Evolutionary conservation across 2,113 vertebrate species (phyloP), one percentile per base, ranked within the genome.

Genomic region (Zeus faber): DNA sequence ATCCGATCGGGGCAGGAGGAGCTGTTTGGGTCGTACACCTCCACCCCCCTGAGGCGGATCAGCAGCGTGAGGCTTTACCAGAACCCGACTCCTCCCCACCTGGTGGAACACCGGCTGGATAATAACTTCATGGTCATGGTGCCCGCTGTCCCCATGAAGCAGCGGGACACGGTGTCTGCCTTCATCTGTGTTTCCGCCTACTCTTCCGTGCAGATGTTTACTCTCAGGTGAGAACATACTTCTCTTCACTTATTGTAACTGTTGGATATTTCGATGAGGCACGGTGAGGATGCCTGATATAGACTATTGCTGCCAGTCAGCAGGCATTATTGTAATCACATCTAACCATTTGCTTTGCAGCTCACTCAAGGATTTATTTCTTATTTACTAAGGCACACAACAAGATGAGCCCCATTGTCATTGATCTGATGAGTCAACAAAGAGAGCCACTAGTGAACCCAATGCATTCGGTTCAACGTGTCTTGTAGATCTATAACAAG

Each of bases 171-270:
- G 0, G 84, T 96, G 52, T 95, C 89, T 0, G 89, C 91, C 11
- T 92, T 85, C 2, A 86, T 99, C 74, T 89, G 89, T 0, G 49
- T 93, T 2, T 79, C 91, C 9, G 89, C 89, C 57, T 92, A 91
- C 39, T 92, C 94, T 40, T 91, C 92, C 0, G 90, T 94, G 84
- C 94, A 96, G 56, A 88, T 91, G 72, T 99, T 99, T 82, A 85
- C 92, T 4, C 87, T 99, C 67, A 96, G 95, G 97, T 99, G 89
- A 41, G 61, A 57, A 20, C 0, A 5, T 47, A 0, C 10, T 20
- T 37, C 31, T 63, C 22, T 39, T 48, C 25, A 46, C 47, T 35
- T n/a, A n/a, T n/a, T n/a, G n/a, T n/a, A n/a, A n/a, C n/a, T n/a
- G n/a, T n/a, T n/a, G n/a, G n/a, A n/a, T n/a, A n/a, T n/a, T n/a